Base-by-base conservation (phyloP, 2,888 invertebrate genomes). In the Idaea aversata region DNA sequence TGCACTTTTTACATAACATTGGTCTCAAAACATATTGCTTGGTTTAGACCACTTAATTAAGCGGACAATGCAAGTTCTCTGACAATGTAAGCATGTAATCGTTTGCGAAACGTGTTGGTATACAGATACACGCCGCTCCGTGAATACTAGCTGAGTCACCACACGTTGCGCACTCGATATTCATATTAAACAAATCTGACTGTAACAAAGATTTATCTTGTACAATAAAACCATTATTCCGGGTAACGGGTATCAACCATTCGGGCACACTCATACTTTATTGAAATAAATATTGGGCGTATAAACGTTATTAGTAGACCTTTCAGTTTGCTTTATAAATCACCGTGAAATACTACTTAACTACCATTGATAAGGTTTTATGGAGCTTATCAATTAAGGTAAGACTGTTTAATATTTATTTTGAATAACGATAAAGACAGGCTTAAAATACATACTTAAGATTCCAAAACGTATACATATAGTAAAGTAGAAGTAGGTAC, bases 171-270 rank as follows among this genome's bases (percentile, higher is more conserved):
- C 80, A 80, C 82, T 82, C 78, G 80, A 82, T 84, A 84, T 85
- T 81, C 82, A 81, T 81, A 85, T 80, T 81, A 82, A 80, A 82
- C 82, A 85, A 85, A 86, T 85, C 80, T 78, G 82, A 85, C 86
- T 83, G 82, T 81, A 80, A 80, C 78, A 78, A 78, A 82, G 81
- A 86, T 85, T 84, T 83, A 84, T 87, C 83, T 88, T 85, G 77
- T 79, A 83, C 79, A 87, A 88, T 86, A 81, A 84, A 82, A 74
- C 80, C 77, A 82, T 84, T 84, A 82, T 83, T 75, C 74, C 70
- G 72, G 73, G 63, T 47, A 47, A 47, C 47, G 47, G 47, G 47
- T 47, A 47, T 47, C 47, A 47, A 47, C 7, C 47, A 73, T 71
- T 73, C 72, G 71, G 75, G 76, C 68, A 77, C 78, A 78, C 81